Evolutionary conservation across 2,888 invertebrate genomes (phyloP).

Genomic region (Myopa tessellatipennis): DNA sequence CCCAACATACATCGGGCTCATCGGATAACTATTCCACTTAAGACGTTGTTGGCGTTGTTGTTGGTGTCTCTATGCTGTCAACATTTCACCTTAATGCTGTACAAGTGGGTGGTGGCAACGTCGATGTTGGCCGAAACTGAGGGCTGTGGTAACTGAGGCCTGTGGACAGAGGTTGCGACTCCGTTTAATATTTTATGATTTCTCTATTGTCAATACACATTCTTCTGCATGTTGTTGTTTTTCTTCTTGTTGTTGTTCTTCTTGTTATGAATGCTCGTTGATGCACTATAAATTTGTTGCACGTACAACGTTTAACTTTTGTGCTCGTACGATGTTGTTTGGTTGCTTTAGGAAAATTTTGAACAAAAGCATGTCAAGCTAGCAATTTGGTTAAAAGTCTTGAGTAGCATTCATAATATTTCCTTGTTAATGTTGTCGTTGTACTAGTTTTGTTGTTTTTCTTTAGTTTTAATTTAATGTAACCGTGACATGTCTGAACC

Average conservation of each 20-base stretch:
- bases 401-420: neutral
- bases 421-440: neutral
- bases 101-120: neutral
- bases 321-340: neutral
- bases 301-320: conserved; percentile 5
- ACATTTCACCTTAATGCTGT: neutral
- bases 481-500: too few species aligned
- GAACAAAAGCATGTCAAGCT: neutral
- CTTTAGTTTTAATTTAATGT: too few species aligned
- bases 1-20: neutral
- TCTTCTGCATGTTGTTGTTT: neutral
- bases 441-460: neutral
- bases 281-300: conserved; percentile 29
- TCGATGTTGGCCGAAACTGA: too few species aligned
- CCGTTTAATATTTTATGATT: too few species aligned
- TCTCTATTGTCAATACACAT: too few species aligned
- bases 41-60: neutral
- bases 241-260: neutral
- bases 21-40: neutral
- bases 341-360: neutral
- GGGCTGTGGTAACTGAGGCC: neutral
- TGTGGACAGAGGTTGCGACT: neutral
- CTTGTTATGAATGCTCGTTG: neutral
- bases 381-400: neutral
- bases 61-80: neutral